Evolutionary conservation across 2,888 invertebrate species (phyloP), one percentile per base, ranked within the genome.

Genomic region (Mythimna pallens): DNA sequence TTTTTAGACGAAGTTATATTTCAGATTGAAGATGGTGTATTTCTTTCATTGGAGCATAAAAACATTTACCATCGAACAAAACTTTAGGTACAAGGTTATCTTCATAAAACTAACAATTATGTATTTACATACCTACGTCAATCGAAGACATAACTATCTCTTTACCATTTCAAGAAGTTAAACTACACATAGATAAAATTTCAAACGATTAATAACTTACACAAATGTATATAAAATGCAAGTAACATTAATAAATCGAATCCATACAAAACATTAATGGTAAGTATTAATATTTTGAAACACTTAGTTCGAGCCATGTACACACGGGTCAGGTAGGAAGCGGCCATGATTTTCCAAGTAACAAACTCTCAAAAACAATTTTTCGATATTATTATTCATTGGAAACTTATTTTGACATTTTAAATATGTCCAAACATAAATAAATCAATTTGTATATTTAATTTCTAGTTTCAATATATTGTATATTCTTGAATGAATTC

Each of bases 191-290:
- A 83, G 83, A 87, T 85, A 84, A 76, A 82, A 81, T 84, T 86
- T 85, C 58, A 85, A 81, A 80, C 68, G 66, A 80, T 83, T 80
- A 83, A 81, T 79, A 80, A 88, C 80, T 58, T 75, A 66, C 80
- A 81, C 78, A 76, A 84, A 80, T 85, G 54, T 89, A 85, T 84
- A 82, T 84, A 86, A 89, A 88, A 89, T 89, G 89, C 88, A 88
- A 78, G 78, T 79, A 80, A 84, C 79, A 85, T 78, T 71, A 84
- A 83, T 81, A 86, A 82, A 75, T 83, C 78, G 82, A 88, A 87
- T 83, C 59, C 65, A 84, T 88, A 87, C 67, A 83, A 85, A 86
- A 86, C 80, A 74, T 76, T 81, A 78, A 40, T 74, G 43, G 54
- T 77, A 78, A 65, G 67, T 73, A 80, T 79, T 71, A 62, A 52